Evolutionary conservation across 92 coral and sea anemone genomes (phyloP).

Genomic region (Palythoa grandiflora): DNA sequence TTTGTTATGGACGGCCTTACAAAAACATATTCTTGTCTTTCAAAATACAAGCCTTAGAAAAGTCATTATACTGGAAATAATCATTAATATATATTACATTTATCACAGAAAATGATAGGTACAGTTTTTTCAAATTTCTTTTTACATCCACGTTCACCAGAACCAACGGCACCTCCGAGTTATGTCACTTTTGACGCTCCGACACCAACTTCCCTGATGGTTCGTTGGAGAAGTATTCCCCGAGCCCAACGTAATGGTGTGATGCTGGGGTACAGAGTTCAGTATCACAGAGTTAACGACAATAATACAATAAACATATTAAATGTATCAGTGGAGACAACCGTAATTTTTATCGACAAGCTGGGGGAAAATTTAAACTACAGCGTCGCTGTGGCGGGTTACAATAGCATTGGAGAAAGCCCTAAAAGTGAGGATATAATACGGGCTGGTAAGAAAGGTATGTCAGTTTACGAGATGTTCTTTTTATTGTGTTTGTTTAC

Average conservation of each 20-base stretch:
- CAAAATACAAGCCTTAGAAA: too few species aligned
- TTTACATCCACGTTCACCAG: not conserved
- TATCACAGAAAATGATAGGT: not conserved
- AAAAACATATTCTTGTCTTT: too few species aligned
- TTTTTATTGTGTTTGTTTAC: too few species aligned
- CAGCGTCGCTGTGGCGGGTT: conserved; percentile 10
- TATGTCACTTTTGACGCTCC: conserved; percentile 29
- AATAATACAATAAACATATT: not conserved
- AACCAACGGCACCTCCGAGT: conserved; percentile 26
- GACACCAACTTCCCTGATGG: conserved; percentile 9
- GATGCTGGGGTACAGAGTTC: conserved; percentile 23
- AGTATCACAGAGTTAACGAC: not conserved
- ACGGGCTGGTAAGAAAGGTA: conserved; percentile 9
- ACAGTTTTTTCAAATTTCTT: not conserved
- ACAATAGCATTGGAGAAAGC: conserved; percentile 22
- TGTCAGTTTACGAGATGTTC: too few species aligned
- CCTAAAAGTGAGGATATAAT: conserved; percentile 14
- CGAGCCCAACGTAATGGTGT: conserved; percentile 1
- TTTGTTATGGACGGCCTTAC: too few species aligned
- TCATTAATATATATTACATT: not conserved
- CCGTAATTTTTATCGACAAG: conserved; percentile 2
- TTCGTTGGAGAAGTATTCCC: not conserved
- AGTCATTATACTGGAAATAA: too few species aligned
- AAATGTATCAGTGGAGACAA: conserved; percentile 9
- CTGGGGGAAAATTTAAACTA: conserved; percentile 25